Conservation (phyloP, 2,888 invertebrate genomes). For the Lasioglossum pauxillum region DNA sequence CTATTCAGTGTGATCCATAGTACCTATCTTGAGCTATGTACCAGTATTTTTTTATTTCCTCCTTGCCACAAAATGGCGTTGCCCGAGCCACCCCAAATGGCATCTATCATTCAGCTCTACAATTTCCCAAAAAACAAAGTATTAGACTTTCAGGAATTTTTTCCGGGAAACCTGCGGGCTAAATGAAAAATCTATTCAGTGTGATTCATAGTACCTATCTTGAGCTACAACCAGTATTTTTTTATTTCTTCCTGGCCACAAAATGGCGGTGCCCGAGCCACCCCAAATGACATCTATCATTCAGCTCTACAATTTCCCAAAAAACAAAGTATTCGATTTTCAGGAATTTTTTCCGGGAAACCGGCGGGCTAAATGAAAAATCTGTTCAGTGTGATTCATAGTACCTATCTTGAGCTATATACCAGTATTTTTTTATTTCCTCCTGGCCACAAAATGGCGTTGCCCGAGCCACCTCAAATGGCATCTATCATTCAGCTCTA, state of each 20-base stretch:
- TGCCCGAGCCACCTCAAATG: background rate
- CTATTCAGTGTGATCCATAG: too few species aligned
- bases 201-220: background rate
- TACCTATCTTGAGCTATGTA: too few species aligned
- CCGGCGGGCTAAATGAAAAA: background rate
- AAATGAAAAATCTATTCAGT: background rate
- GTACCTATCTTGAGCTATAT: fast-evolving
- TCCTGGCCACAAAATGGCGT: background rate
- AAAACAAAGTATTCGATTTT: background rate
- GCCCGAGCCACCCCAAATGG: background rate
- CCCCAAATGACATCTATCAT: background rate
- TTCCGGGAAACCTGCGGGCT: fast-evolving
- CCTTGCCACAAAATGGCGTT: too few species aligned
- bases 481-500: too few species aligned
- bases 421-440: background rate
- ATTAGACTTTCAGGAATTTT: background rate
- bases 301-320: background rate
- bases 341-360: background rate
- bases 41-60: too few species aligned
- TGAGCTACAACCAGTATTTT: too few species aligned
- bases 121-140: background rate
- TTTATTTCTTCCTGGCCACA: too few species aligned
- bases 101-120: background rate
- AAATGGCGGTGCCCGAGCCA: too few species aligned
- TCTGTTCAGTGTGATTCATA: background rate